Evolutionary conservation across 2,113 vertebrate genomes (phyloP), one percentile per base, ranked within the genome.

Genomic region (Paralichthys olivaceus): DNA sequence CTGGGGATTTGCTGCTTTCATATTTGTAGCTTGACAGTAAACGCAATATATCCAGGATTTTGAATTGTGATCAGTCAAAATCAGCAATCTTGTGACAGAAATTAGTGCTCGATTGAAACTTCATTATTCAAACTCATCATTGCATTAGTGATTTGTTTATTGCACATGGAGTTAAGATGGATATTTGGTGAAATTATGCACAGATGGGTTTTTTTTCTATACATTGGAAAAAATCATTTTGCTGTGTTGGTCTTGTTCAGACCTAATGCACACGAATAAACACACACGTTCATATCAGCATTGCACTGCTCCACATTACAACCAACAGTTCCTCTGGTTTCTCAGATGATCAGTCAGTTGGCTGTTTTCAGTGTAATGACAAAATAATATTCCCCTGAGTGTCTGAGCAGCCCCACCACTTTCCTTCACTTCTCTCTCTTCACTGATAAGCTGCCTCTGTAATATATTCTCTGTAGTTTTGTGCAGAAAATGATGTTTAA

Each of bases 401-500:
- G 76, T 86, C 43, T 81, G 80, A 88, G 84, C 72, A 85, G 72
- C 66, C 49, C 45, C 59, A 15, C 72, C 64, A 64, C 53, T 8
- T 68, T 79, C 72, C 53, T 12, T 69, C 72, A 61, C 43, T 60
- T 7, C 71, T 79, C 69, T 8, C 22, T 75, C 72, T 67, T 51
- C 72, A 57, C 84, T 70, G 79, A 84, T 79, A 73, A 78, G 79
- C 78, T 76, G 76, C 79, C 77, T 77, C 68, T 78, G 60, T 75
- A 75, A 87, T 79, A 69, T 81, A 75, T 77, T 17, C 83, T 89
- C 77, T 77, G 75, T 84, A 87, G 78, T 79, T 81, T 81, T 89
- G 80, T 74, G 71, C 61, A 60, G 72, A 78, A 85, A 92, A 75
- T 84, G 45, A 83, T 86, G 77, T 85, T 84, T 90, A 88, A 92